phyloP scores from a whole-genome alignment of 2,797 vertebrate species.

The Setipinna tenuifilis region DNA sequence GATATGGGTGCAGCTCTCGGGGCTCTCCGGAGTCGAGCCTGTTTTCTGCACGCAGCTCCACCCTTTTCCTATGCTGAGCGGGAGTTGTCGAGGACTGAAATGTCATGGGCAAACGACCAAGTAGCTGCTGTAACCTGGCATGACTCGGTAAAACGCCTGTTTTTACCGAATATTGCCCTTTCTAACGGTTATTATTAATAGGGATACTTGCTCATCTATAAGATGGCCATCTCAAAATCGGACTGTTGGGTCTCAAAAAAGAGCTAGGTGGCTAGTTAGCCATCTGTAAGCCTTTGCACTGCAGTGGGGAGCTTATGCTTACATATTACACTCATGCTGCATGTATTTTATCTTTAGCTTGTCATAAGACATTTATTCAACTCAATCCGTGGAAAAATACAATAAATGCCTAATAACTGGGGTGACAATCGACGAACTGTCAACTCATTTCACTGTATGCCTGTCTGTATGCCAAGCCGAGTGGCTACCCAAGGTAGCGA shows the following conservation, averaged over 20 bases:
- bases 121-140: background rate
- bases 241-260: background rate
- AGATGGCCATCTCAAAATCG: background rate
- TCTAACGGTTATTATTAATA: background rate
- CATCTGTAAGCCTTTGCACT: background rate
- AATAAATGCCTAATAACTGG: background rate
- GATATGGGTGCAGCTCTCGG: conserved; percentile 8
- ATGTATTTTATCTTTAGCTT: too few relatives aligned
- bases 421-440: background rate
- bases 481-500: too few relatives aligned
- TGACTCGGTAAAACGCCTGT: background rate
- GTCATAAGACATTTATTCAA: background rate
- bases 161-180: background rate
- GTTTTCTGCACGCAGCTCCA: conserved; percentile 12
- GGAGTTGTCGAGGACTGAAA: background rate
- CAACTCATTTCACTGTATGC: background rate
- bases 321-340: background rate
- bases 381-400: background rate
- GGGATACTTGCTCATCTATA: background rate
- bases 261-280: background rate
- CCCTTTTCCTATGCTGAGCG: conserved; percentile 15
- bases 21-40: background rate
- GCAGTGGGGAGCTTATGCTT: background rate
- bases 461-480: background rate
- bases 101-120: conserved; percentile 8